Evolutionary conservation across 2,888 invertebrate genomes (phyloP), one percentile per base, ranked within the genome.

Genomic region (Orthosia gracilis): DNA sequence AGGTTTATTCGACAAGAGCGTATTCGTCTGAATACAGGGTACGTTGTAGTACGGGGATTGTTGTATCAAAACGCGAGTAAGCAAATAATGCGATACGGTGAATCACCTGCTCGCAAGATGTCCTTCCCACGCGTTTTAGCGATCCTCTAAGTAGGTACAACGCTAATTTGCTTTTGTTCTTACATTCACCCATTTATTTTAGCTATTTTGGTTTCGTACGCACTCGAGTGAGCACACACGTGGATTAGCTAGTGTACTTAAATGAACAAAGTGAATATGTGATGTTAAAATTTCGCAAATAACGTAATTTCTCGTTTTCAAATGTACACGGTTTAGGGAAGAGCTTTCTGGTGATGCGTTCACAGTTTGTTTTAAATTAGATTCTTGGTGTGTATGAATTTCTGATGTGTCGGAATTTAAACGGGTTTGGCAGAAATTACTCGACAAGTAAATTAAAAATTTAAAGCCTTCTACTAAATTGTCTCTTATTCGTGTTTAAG

Each of bases 111-210:
- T 85, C 83, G 74, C 78, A 80, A 82, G 82, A 85, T 82, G 85
- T 85, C 87, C 93, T 95, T 95, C 92, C 95, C 94, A 92, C 92
- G 88, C 89, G 86, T 88, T 88, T 89, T 83, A 85, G 86, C 89
- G 73, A 73, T 72, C 57, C 70, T 69, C 67, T 80, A 66, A 78
- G 79, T 78, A 78, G 69, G 78, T 72, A 87, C 88, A 87, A 90
- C 90, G 90, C 88, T 94, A 94, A 95, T 95, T 95, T 94, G 90
- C 93, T 93, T 93, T 95, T 94, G 93, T 95, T 94, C 93, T 91
- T 92, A 91, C 88, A 87, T 84, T 66, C 40, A 84, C 66, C 87
- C 89, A 89, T 91, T 90, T 89, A 88, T 88, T 86, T 88, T 26
- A 90, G 90, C 90, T 90, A 92, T 92, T 93, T 92, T 87, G 89